Evolutionary conservation across 2,797 vertebrate species (phyloP).

Genomic region (Brotula barbata): DNA sequence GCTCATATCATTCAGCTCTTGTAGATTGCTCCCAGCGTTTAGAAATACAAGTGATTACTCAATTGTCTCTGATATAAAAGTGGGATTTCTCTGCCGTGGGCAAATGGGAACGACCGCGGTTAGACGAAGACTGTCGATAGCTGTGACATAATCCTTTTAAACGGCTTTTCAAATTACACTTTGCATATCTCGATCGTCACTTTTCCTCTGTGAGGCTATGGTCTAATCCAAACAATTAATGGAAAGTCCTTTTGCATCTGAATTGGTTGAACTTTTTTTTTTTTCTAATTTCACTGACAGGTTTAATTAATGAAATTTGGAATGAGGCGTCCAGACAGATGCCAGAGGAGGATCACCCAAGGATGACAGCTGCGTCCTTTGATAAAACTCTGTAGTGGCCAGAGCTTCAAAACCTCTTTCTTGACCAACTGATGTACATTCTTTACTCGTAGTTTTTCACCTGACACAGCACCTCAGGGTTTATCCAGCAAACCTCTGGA

Average conservation of each 20-base stretch:
- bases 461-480: slow-evolving; percentile 38
- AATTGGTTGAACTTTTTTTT: slow-evolving; percentile 8
- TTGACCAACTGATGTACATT: slow-evolving; percentile 24
- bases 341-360: slow-evolving; percentile 37
- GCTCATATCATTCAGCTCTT: neutral
- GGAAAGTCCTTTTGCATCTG: slow-evolving; percentile 5
- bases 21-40: neutral
- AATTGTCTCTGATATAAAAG: neutral
- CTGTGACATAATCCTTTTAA: neutral
- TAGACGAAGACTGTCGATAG: neutral
- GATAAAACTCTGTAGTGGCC: slow-evolving; percentile 48
- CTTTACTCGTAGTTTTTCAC: slow-evolving; percentile 38
- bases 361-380: slow-evolving; percentile 52
- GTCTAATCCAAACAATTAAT: neutral
- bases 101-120: slow-evolving; percentile 14
- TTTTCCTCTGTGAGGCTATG: neutral
- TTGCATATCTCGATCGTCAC: slow-evolving; percentile 4
- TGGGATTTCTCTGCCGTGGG: neutral
- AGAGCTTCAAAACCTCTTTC: slow-evolving; percentile 58
- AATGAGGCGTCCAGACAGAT: slow-evolving; percentile 16
- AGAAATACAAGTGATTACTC: slow-evolving; percentile 6
- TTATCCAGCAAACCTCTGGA: slow-evolving; percentile 4
- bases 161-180: slow-evolving; percentile 6
- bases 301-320: slow-evolving; percentile 5
- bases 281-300: slow-evolving; percentile 15